phyloP scores from a whole-genome alignment of 2,113 vertebrate species.

The Sigmodon hispidus region DNA sequence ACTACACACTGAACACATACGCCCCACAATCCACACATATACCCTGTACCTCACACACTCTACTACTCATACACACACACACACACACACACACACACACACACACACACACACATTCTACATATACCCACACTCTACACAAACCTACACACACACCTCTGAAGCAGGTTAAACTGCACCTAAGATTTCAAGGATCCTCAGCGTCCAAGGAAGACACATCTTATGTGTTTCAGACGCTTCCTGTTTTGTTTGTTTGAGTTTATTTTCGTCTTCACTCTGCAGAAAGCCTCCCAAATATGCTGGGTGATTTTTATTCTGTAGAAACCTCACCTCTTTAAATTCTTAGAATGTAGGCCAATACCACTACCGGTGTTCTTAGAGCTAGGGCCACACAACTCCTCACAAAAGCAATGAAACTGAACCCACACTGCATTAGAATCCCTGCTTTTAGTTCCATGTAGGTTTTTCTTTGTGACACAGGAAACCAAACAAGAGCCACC shows the following conservation, averaged over 20 bases:
- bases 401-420: constrained; percentile 66
- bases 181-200: not conserved
- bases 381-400: constrained; percentile 74
- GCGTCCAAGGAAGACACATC: rapidly evolving
- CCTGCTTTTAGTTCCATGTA: constrained; percentile 79
- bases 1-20: not conserved
- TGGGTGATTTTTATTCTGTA: constrained; percentile 78
- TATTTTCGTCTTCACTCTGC: constrained; percentile 62
- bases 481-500: constrained; percentile 79
- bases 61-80: not conserved
- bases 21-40: not conserved
- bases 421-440: constrained; percentile 83
- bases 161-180: not conserved
- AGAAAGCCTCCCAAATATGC: constrained; percentile 85
- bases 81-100: not conserved
- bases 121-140: too few species aligned
- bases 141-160: not conserved
- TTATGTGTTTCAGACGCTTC: constrained; percentile 51
- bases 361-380: constrained; percentile 93
- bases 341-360: constrained; percentile 88
- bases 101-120: not conserved
- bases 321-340: constrained; percentile 85
- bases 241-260: constrained; percentile 66
- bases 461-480: constrained; percentile 85
- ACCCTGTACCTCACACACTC: not conserved